Percentiles rank a stretch among this genome's conserved stretches.
phyloP scores from a whole-genome alignment of 2,113 vertebrate genomes.

The Urocynchramus pylzowi region DNA sequence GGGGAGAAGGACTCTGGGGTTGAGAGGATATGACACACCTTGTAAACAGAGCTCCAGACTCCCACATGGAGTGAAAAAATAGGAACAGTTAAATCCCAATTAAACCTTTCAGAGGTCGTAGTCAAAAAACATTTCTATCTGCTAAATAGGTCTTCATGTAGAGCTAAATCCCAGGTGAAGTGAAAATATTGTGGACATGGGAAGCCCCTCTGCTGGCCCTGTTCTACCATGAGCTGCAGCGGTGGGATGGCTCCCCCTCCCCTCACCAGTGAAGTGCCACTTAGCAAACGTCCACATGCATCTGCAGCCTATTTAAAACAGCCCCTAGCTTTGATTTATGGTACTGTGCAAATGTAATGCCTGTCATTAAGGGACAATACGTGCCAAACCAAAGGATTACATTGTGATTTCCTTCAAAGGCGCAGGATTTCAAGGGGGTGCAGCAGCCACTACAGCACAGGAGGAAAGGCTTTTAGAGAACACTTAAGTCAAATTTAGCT shows the following conservation, averaged over 20 bases:
- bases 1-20: background rate
- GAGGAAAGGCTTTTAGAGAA: background rate
- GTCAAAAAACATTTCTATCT: background rate
- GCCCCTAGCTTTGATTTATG: slow-evolving; percentile 65
- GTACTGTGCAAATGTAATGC: slow-evolving; percentile 63
- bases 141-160: background rate
- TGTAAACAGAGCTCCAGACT: slow-evolving; percentile 50
- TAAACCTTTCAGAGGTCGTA: background rate
- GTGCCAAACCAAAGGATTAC: slow-evolving; percentile 35
- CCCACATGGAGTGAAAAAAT: slow-evolving; percentile 31
- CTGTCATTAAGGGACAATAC: slow-evolving; percentile 64
- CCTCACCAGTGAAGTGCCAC: slow-evolving; percentile 40
- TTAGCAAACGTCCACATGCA: slow-evolving; percentile 34
- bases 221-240: background rate
- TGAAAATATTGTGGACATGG: background rate
- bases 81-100: slow-evolving; percentile 33
- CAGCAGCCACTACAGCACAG: background rate
- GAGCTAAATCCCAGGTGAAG: background rate
- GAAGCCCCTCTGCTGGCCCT: background rate
- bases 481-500: background rate
- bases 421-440: background rate
- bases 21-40: slow-evolving; percentile 64
- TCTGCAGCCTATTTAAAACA: slow-evolving; percentile 65
- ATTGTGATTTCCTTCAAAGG: slow-evolving; percentile 62
- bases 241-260: background rate